Evolutionary conservation across 2,113 vertebrate species (phyloP), one percentile per base, ranked within the genome.

Genomic region (Etheostoma cragini): DNA sequence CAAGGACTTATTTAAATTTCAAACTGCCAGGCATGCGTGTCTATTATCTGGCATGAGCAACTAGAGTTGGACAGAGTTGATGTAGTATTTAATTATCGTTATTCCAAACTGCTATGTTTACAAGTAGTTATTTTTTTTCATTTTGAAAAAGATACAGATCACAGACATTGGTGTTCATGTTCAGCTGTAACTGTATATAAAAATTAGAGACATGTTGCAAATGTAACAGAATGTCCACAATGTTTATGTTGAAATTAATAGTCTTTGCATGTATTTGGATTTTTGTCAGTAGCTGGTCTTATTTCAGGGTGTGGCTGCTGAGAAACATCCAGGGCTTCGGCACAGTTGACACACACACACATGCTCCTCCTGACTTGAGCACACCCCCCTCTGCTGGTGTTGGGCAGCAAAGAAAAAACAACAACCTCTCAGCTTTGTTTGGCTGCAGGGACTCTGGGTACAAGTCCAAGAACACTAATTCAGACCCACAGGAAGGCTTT

Each of bases 341-440:
- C 60, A 63, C 65, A 80, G 64, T 80, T 67, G 66, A 70, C 50
- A 70, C 68, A 12, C 67, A 80, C 56, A 2, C 61, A 54, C n/a
- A 26, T 26, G 47, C 80, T 79, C 62, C 46, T 75, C 89, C 70
- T 82, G 65, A 89, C 86, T 89, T 87, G 87, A 90, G 82, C 78
- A 90, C 87, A 93, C 19, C 91, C 62, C 92, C 93, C 92, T 93
- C 94, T 94, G 85, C 93, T 93, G 92, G 89, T 80, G 70, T 79
- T n/a, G 73, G 67, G 52, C 79, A 72, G 88, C 81, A 92, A 86
- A 68, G 45, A 33, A 75, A 70, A 65, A 72, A 8, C 1, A 26
- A n/a, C 69, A 52, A 65, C 35, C 63, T 67, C 72, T 54, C 6
- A 6, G 58, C 72, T 83, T 60, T 56, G 64, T 84, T 64, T 82